Base-by-base conservation (phyloP, 2,888 invertebrate species). In the Gari tellinella region DNA sequence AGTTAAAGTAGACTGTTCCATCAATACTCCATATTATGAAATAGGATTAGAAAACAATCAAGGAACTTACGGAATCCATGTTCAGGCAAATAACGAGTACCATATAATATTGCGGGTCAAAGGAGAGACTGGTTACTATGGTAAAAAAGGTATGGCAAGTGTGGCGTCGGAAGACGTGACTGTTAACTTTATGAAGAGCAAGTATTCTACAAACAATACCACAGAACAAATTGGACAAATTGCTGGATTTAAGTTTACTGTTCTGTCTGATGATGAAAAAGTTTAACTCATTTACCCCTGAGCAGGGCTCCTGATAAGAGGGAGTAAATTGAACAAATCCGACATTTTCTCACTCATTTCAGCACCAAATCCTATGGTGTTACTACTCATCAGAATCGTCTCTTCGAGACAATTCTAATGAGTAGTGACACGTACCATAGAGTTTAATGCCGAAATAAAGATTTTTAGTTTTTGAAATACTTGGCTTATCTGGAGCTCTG, bases 121-220 rank as follows among this genome's bases (percentile, higher is more conserved):
- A 19, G 72, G 64, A 5, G 61, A 53, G 10, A 62, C 57, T 21
- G 56, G 65, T 1, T 79, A 49, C 25, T 79, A 63, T 66, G 79
- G 79, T 5, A 79, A 79, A 56, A 37, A 21, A n/a, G 79, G 74
- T 0, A 52, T 37, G 19, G 45, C 65, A 10, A 40, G 38, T 10
- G 45, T 61, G 1, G 25, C 23, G 7, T 41, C 31, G 5, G 66
- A 60, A 19, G 65, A 62, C 21, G 62, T 79, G 0, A 56, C 46
- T 23, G 15, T 79, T 15, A 48, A 46, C 17, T 72, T 79, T 51
- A 74, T 57, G 40, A 38, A 46, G 5, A 79, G 68, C 45, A 58
- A 49, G 31, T 79, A 48, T 41, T 75, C 74, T 5, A 65, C 74
- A 3, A 79, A 79, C 46, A 74, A 63, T 48, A 75, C 79, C 12